phyloP scores from a whole-genome alignment of 2,888 invertebrate genomes.

The Dioctria rufipes region DNA sequence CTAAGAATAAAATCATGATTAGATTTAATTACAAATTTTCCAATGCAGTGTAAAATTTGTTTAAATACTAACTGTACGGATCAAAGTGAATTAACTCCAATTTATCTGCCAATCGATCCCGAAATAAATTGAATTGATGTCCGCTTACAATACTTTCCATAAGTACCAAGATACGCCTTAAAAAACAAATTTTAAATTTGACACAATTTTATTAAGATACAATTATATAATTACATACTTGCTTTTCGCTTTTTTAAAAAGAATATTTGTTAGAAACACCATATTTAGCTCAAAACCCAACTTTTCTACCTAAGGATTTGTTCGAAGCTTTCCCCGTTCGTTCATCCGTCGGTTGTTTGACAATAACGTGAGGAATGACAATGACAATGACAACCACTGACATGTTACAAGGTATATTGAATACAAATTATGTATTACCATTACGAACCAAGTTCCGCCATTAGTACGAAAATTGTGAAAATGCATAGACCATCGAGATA shows the following conservation, averaged over 20 bases:
- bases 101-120: constrained; percentile 85
- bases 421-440: no score
- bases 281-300: not conserved
- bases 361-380: no score
- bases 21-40: constrained; percentile 28
- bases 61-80: constrained; percentile 80
- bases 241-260: constrained; percentile 82
- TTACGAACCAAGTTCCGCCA: no score
- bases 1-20: constrained; percentile 70
- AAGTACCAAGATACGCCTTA: constrained; percentile 83
- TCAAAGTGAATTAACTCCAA: constrained; percentile 82
- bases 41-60: constrained; percentile 34
- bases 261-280: constrained; percentile 78
- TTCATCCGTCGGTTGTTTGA: no score
- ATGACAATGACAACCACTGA: no score
- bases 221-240: constrained; percentile 80
- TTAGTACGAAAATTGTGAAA: no score
- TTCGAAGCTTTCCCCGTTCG: no score
- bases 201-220: not conserved
- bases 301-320: no score
- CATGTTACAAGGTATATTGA: no score
- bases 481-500: no score
- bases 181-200: not conserved
- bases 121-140: constrained; percentile 77
- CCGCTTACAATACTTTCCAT: constrained; percentile 86